These are phyloP conservation scores for Lumbricus terrestris DNA, from an alignment of 2,888 invertebrate genomes.

Conservation along the genomic window DNA sequence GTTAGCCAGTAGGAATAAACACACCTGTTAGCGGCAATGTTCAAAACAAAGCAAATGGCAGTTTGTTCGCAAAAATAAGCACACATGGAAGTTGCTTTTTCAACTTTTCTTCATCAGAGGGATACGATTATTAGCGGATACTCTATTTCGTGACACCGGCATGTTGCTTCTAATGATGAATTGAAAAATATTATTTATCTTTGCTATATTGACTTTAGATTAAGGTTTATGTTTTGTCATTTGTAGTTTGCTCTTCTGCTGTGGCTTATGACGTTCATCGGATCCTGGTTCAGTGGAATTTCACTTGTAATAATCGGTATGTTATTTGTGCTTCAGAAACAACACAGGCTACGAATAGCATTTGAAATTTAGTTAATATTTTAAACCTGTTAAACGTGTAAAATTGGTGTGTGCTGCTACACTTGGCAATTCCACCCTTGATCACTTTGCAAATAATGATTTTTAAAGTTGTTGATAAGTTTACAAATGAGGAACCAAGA, in stretches of 20 bases:
- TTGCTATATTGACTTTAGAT: neutral
- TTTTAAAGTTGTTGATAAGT: no score
- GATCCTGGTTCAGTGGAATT: slow-evolving; percentile 7
- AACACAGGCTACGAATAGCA: neutral
- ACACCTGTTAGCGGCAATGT: no score
- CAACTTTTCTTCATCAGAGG: no score
- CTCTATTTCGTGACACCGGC: no score
- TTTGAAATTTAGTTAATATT: neutral
- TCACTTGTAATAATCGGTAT: neutral
- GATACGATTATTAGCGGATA: no score
- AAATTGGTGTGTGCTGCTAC: neutral
- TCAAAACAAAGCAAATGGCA: no score
- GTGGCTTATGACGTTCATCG: slow-evolving; percentile 11
- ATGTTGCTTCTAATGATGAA: neutral
- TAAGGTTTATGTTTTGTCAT: neutral
- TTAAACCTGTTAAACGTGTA: neutral
- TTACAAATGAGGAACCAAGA: neutral
- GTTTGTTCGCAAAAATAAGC: no score
- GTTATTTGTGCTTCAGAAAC: neutral
- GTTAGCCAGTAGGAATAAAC: no score
- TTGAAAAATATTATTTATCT: neutral
- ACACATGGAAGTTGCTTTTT: no score
- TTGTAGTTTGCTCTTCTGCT: slow-evolving; percentile 12
- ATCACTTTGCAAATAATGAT: neutral
- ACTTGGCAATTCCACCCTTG: neutral